Evolutionary conservation across 1,140 invertebrate genomes (phyloP).

Genomic region (Manduca sexta): DNA sequence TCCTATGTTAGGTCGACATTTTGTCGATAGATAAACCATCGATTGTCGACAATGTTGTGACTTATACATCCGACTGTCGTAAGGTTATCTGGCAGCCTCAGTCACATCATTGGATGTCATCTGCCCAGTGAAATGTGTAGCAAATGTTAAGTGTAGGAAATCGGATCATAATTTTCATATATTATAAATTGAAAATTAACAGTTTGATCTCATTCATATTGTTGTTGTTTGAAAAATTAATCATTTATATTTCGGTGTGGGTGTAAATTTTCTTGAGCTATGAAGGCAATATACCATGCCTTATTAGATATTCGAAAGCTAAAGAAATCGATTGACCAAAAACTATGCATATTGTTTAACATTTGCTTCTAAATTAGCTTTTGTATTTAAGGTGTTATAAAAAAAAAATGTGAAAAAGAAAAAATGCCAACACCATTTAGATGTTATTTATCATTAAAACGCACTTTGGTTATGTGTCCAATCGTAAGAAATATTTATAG

Average conservation of each 20-base stretch:
- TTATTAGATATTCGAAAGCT: constrained; percentile 30
- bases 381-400: constrained; percentile 47
- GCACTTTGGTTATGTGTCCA: constrained; percentile 48
- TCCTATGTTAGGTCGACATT: too few species aligned
- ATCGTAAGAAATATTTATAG: constrained; percentile 46
- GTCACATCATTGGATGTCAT: too few species aligned
- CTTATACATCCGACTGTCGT: too few species aligned
- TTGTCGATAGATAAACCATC: too few species aligned
- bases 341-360: constrained; percentile 34
- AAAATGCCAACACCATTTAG: constrained; percentile 27
- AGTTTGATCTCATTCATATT: constrained; percentile 36
- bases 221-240: constrained; percentile 25
- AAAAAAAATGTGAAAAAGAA: constrained; percentile 19
- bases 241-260: constrained; percentile 13
- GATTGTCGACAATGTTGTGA: too few species aligned
- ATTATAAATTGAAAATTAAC: constrained; percentile 10
- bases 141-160: too few species aligned
- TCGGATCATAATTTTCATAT: too few species aligned
- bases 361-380: constrained; percentile 44
- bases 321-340: constrained; percentile 36
- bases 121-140: too few species aligned
- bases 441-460: constrained; percentile 17
- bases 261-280: constrained; percentile 20
- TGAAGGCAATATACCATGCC: constrained; percentile 40
- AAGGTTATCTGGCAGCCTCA: too few species aligned